Base-by-base conservation (phyloP, 2,797 vertebrate genomes). In the Heterohyrax brucei region DNA sequence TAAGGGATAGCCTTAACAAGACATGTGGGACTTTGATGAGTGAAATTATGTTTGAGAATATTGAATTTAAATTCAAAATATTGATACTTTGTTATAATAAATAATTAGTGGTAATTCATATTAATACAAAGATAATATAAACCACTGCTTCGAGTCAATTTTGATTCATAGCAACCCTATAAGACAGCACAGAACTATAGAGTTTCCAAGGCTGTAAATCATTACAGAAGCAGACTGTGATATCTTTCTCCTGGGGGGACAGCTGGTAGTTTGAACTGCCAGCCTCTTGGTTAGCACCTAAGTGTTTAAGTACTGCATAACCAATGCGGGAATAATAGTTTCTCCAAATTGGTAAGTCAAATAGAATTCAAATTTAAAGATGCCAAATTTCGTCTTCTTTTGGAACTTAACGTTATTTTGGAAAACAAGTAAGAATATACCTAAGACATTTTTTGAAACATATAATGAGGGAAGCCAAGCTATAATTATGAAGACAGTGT, bases 341-440 rank as follows among this genome's bases (percentile, higher is more conserved):
- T n/a, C 3, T 46, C 18, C 19, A 76, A 24, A 64, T 61, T 62
- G 61, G 33, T 85, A 56, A 10, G 3, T 50, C 21, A 53, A 85
- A 70, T 70, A n/a, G 68, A 85, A 87, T 48, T n/a, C 70, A 87
- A 46, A 59, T n/a, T 76, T 48, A 48, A 76, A 76, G 62, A 76
- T n/a, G 21, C 72, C 72, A 76, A 24, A 16, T 22, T 61, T n/a
- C 61, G 21, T n/a, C 39, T 39, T 77, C 30, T 77, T 77, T 87
- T 50, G 73, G 30, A 88, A 61, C 18, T 76, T 76, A 76, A n/a
- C 53, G 62, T 76, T 76, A 73, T 14, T 72, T n/a, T 73, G 85
- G 44, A 76, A 46, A 76, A 76, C n/a, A 73, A 50, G 8, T 64
- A 21, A 88, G 44, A 77, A n/a, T 77, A 50, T 50, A 73, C 10